A percentile compares a stretch with the other conserved stretches of the same genome.
Evolutionary conservation across 2,797 vertebrate genomes (phyloP).

Genomic region (Enteromius argenteus): DNA sequence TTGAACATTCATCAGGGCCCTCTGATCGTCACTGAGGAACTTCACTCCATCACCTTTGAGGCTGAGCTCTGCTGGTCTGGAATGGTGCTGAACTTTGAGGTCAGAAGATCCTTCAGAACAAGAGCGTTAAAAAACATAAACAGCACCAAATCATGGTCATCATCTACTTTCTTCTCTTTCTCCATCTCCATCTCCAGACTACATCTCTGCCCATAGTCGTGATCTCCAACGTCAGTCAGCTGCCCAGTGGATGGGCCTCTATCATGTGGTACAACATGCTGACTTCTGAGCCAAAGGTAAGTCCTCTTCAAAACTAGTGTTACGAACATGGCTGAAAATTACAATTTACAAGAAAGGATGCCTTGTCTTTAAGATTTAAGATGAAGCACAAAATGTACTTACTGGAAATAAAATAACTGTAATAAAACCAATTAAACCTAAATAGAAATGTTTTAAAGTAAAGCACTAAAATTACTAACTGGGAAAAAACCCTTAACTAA

Average conservation of each 20-base stretch:
- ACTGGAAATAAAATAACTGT: background rate
- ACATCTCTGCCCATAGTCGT: constrained; percentile 92
- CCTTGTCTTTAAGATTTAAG: background rate
- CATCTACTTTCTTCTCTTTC: constrained; percentile 10
- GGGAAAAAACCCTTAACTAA: background rate
- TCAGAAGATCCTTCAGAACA: constrained; percentile 66
- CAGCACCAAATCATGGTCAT: background rate
- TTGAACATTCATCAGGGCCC: constrained; percentile 76
- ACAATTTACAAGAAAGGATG: no score
- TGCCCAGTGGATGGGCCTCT: constrained; percentile 96
- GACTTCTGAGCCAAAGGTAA: constrained; percentile 88
- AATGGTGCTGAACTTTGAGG: constrained; percentile 89
- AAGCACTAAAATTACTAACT: background rate
- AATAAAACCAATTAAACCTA: background rate
- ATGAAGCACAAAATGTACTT: background rate
- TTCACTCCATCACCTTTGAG: constrained; percentile 88
- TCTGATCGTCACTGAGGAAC: constrained; percentile 89
- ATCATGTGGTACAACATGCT: constrained; percentile 99
- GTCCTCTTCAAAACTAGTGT: background rate
- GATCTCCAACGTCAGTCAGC: constrained; percentile 97
- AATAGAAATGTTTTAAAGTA: background rate
- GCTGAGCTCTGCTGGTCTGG: constrained; percentile 89
- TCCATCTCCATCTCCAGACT: constrained; percentile 74
- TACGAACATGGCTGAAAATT: background rate
- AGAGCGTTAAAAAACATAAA: background rate